Evolutionary conservation across 2,113 vertebrate genomes (phyloP).

Genomic region (Crotophaga sulcirostris): DNA sequence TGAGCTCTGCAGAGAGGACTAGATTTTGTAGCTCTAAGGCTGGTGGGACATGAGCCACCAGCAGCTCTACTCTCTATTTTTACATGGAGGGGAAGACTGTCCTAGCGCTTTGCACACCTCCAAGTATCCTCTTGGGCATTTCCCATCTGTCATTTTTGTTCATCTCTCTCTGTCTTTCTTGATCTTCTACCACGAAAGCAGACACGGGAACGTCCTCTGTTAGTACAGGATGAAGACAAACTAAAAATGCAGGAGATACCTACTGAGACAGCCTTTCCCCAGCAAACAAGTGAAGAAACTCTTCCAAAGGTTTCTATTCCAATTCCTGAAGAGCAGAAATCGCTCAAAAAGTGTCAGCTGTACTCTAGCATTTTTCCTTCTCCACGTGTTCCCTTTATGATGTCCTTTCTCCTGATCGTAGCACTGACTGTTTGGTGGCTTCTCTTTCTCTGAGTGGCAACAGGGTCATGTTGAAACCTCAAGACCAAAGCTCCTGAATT

Average conservation of each 20-base stretch:
- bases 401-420: constrained; percentile 86
- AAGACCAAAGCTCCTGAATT: constrained; percentile 70
- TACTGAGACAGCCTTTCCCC: constrained; percentile 76
- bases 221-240: constrained; percentile 85
- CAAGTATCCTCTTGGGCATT: constrained; percentile 76
- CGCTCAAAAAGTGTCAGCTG: constrained; percentile 77
- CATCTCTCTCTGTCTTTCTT: constrained; percentile 93
- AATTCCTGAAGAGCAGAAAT: constrained; percentile 83
- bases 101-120: constrained; percentile 81
- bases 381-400: constrained; percentile 82
- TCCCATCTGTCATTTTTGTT: constrained; percentile 88
- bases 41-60: neutral
- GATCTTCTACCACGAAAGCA: constrained; percentile 88
- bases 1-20: neutral
- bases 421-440: constrained; percentile 89
- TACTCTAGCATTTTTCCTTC: constrained; percentile 79
- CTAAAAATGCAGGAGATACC: constrained; percentile 82
- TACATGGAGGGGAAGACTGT: neutral
- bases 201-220: constrained; percentile 83
- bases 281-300: constrained; percentile 71
- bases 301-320: constrained; percentile 84
- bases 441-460: constrained; percentile 82
- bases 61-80: neutral
- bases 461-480: constrained; percentile 65
- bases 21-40: neutral